These are phyloP conservation scores for Patiria pectinifera DNA, from an alignment of 53 echinoderm and acorn worm species.

Conservation along the genomic window DNA sequence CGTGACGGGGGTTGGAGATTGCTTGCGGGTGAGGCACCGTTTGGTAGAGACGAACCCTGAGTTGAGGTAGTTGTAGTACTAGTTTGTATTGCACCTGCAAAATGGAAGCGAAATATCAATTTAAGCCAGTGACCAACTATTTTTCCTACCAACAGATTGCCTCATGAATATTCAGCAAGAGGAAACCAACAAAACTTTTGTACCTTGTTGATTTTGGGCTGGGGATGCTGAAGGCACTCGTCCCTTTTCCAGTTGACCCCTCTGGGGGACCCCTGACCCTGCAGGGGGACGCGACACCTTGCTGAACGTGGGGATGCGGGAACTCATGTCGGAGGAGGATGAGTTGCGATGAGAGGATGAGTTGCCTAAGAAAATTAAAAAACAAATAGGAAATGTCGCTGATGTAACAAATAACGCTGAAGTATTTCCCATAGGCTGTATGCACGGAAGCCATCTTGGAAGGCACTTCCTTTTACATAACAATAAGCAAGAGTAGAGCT, in stretches of 20 bases:
- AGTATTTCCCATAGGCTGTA: neutral
- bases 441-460: too few relatives aligned
- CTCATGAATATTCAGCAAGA: neutral
- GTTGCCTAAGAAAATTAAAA: slow-evolving; percentile 52
- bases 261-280: slow-evolving; percentile 60
- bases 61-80: slow-evolving; percentile 64
- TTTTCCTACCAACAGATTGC: neutral
- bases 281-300: slow-evolving; percentile 55
- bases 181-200: neutral
- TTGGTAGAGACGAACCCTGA: slow-evolving; percentile 70
- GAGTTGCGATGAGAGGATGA: slow-evolving; percentile 83
- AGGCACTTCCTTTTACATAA: too few relatives aligned
- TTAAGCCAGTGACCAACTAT: neutral
- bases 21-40: slow-evolving; percentile 69
- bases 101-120: neutral
- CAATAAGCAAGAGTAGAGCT: too few relatives aligned
- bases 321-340: slow-evolving; percentile 89
- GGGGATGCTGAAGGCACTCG: slow-evolving; percentile 68
- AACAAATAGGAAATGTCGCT: neutral
- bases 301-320: slow-evolving; percentile 86
- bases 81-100: slow-evolving; percentile 57
- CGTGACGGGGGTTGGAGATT: slow-evolving; percentile 68
- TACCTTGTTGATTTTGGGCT: slow-evolving; percentile 59
- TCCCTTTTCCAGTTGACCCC: slow-evolving; percentile 73
- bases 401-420: neutral